These are phyloP conservation scores for Suillia variegata DNA, from an alignment of 2,888 invertebrate genomes.

Conservation along the genomic window DNA sequence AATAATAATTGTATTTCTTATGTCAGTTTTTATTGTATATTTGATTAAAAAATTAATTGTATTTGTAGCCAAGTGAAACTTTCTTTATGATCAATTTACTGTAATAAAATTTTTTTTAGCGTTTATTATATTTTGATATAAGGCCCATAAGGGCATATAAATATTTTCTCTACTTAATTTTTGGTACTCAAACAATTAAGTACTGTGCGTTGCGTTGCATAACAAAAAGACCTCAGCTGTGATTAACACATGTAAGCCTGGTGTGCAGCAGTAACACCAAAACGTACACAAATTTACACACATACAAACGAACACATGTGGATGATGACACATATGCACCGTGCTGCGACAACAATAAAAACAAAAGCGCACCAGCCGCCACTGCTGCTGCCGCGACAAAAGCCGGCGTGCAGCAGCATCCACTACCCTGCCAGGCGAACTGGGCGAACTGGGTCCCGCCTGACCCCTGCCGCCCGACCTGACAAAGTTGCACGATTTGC, in stretches of 20 bases:
- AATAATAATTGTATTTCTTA: no score
- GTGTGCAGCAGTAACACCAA: no score
- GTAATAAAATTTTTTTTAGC: no score
- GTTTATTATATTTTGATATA: no score
- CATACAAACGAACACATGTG: not conserved
- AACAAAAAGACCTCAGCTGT: slow-evolving; percentile 43
- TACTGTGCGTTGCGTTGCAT: slow-evolving; percentile 20
- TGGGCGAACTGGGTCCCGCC: not conserved
- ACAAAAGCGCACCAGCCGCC: slow-evolving; percentile 10
- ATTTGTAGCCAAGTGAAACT: no score
- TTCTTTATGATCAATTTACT: no score
- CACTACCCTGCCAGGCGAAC: not conserved
- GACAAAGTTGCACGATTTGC: slow-evolving; percentile 45
- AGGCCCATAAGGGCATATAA: no score
- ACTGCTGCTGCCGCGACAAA: slow-evolving; percentile 11
- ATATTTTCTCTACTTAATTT: no score
- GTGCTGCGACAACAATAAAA: not conserved
- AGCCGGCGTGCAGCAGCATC: slow-evolving; percentile 11
- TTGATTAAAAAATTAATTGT: no score
- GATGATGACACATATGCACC: not conserved
- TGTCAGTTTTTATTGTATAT: no score
- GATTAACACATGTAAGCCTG: slow-evolving; percentile 52
- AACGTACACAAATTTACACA: not conserved
- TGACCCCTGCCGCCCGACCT: no score
- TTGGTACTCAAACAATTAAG: not conserved